Base-by-base conservation (phyloP, 2,797 vertebrate species). In the Syndactyla subalaris region DNA sequence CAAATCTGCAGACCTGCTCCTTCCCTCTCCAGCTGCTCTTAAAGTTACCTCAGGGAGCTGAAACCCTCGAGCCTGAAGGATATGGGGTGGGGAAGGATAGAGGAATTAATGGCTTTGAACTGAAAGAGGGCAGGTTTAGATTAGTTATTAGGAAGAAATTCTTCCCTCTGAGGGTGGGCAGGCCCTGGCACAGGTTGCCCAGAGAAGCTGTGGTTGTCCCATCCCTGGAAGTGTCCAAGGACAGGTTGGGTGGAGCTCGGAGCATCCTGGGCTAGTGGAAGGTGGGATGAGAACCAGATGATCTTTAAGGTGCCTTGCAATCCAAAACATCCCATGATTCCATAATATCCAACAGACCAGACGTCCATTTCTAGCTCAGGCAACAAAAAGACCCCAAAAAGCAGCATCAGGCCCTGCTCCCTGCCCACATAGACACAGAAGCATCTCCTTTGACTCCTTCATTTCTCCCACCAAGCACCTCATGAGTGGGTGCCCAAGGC, bases 51-150 rank as follows among this genome's bases (percentile, higher is more conserved):
- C 1, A 1, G 23, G 22, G 18, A 5, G 8, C 20, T 77, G 72
- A 67, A 55, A 8, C 3, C 18, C 61, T 29, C 0, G 0, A 45
- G 34, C 5, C 15, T 30, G 24, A 81, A 38, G 41, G 52, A 38
- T 15, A 38, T 0, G 0, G 24, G 8, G 3, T 32, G 29, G 49
- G 41, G 10, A 61, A 19, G 17, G 29, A 62, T 8, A 39, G 0
- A 5, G 52, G 26, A 85, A 48, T 5, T 10, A 48, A 51, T 3
- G 24, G 45, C 12, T 71, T 71, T 32, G 45, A 77, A 71, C 14
- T 9, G 14, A 46, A 57, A 55, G 34, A 41, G 9, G 14, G 23
- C 12, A 48, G 8, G 34, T 41, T 67, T 43, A 73, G 30, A 72
- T 12, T 6, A 18, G 19, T 24, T 36, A 4, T 7, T 21, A n/a